Base-by-base conservation (phyloP, 2,888 invertebrate genomes). In the Torymus aiolomorphi region DNA sequence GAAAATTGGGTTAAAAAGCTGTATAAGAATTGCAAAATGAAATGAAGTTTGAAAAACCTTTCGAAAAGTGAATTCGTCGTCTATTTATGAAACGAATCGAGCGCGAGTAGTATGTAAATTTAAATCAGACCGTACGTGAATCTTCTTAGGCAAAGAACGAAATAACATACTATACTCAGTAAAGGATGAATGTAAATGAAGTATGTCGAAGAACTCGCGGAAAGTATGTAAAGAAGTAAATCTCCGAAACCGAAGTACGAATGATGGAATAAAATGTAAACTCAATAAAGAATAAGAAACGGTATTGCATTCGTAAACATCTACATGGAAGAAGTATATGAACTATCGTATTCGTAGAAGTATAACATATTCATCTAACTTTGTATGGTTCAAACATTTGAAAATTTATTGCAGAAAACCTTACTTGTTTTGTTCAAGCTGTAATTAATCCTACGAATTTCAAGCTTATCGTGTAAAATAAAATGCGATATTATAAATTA, bases 231-330 rank as follows among this genome's bases (percentile, higher is more conserved):
- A 16, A 67, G 54, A n/a, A 54, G 42, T 42, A 65, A 67, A 54
- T 54, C 54, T 24, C n/a, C 1, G 67, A 51, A 66, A 51, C 51
- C 51, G 51, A 66, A 66, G 51, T 66, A 42, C n/a, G 54, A 16
- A 67, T 14, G 20, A 10, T 13, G 57, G 54, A 16, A 54, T 54
- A 24, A 67, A 54, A 54, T 67, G 54, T 54, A 67, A 67, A 54
- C 14, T n/a, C 54, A 24, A 67, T 67, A 54, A 54, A 67, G 67
- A 14, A 14, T 54, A 20, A 54, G 67, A 63, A 11, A 31, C 20
- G 20, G 66, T 18, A 52, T 66, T 67, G 54, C 20, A 52, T 67
- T 54, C 24, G 67, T 54, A 54, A 54, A 67, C 24, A 67, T 54
- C 54, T 14, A 14, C 11, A 1, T 52, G 51, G 2, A 52, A 8